Evolutionary conservation across 2,797 vertebrate species (phyloP).

Genomic region (Distichodus sexfasciatus): DNA sequence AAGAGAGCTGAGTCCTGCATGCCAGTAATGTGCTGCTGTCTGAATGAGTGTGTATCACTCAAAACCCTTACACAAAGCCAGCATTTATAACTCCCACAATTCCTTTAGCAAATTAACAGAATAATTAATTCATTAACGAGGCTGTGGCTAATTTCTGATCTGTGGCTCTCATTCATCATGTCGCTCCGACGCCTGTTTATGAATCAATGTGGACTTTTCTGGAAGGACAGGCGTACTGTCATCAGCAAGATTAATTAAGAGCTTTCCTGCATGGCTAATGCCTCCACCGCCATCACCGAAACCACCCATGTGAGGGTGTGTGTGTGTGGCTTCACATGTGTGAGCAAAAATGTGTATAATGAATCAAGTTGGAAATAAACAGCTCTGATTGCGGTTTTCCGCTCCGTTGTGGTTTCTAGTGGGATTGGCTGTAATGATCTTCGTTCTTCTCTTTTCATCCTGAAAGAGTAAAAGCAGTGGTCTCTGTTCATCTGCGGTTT

Average conservation of each 20-base stretch:
- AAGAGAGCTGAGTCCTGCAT: neutral
- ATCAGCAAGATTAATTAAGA: conserved; percentile 83
- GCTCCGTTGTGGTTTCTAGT: conserved; percentile 31
- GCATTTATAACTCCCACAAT: conserved; percentile 36
- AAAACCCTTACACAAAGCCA: conserved; percentile 53
- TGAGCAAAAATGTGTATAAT: conserved; percentile 20
- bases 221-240: conserved; percentile 69
- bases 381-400: conserved; percentile 15
- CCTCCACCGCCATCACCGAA: conserved; percentile 51
- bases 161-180: conserved; percentile 68
- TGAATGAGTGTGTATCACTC: conserved; percentile 1
- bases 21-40: neutral
- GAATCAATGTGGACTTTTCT: conserved; percentile 75
- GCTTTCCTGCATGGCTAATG: conserved; percentile 68
- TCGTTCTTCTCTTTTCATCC: neutral
- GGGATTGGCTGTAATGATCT: conserved; percentile 34
- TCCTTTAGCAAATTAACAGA: conserved; percentile 9
- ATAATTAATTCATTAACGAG: conserved; percentile 74
- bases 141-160: conserved; percentile 61
- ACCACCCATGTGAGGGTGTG: conserved; percentile 48
- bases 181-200: conserved; percentile 74
- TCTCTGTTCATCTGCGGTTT: conserved; percentile 35
- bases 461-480: conserved; percentile 1
- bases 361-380: conserved; percentile 19
- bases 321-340: conserved; percentile 29